Evolutionary conservation across 2,113 vertebrate species (phyloP).

Genomic region (Puma concolor): DNA sequence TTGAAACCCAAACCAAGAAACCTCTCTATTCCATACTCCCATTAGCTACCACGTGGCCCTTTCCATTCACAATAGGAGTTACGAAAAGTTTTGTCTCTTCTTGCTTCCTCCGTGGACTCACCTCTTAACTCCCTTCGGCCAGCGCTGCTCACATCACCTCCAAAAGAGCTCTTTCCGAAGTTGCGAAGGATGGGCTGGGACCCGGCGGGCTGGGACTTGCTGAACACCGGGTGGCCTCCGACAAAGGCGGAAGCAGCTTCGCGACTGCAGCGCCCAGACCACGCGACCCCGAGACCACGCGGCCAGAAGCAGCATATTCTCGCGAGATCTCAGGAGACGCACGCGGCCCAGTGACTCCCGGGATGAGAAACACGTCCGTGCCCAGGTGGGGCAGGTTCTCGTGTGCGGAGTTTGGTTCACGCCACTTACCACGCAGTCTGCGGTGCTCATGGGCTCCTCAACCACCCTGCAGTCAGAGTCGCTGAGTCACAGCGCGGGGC

Average conservation of each 20-base stretch:
- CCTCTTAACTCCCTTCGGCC: not conserved
- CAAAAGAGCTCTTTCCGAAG: not conserved
- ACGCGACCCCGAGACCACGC: fast-evolving
- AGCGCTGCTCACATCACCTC: not conserved
- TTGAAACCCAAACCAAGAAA: not conserved
- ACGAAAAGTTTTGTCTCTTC: too few relatives aligned
- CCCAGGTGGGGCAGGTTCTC: fast-evolving
- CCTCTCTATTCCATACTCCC: not conserved
- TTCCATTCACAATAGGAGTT: not conserved
- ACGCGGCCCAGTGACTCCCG: fast-evolving
- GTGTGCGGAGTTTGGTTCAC: fast-evolving
- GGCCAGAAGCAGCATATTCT: not conserved
- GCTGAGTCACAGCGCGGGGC: not conserved
- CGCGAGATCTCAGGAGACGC: not conserved
- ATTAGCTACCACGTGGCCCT: too few relatives aligned
- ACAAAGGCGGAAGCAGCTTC: not conserved
- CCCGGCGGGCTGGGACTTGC: fast-evolving
- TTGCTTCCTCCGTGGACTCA: not conserved
- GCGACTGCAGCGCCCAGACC: fast-evolving
- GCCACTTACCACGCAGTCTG: fast-evolving
- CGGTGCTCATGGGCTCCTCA: fast-evolving
- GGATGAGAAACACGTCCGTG: not conserved
- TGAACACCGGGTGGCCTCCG: fast-evolving
- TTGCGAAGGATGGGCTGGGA: fast-evolving
- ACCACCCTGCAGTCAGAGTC: too few relatives aligned